A percentile compares a stretch with the other conserved stretches of the same genome.
These are phyloP conservation scores for Yponomeuta sedellus DNA, from an alignment of 2,888 invertebrate genomes.

Conservation along the genomic window DNA sequence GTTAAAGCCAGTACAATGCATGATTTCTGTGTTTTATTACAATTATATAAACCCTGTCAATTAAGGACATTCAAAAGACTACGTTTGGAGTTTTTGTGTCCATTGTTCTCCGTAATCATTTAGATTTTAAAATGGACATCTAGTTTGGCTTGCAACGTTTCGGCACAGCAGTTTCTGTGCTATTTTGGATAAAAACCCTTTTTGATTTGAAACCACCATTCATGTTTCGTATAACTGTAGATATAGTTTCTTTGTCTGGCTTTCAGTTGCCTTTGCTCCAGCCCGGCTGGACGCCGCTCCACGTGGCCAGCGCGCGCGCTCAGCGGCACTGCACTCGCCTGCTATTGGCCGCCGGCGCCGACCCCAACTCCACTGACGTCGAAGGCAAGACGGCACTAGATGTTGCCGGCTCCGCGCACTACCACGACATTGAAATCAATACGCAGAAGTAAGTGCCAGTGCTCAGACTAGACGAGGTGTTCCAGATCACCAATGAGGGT, in stretches of 20 bases:
- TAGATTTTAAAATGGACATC: no score
- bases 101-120: no score
- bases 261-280: slow-evolving; percentile 59
- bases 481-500: not conserved
- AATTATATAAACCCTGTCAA: no score
- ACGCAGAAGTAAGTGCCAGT: slow-evolving; percentile 23
- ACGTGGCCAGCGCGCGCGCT: slow-evolving; percentile 73
- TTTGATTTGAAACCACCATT: no score
- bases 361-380: slow-evolving; percentile 57
- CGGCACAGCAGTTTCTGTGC: no score
- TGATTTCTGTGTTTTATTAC: no score
- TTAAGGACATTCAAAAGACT: no score
- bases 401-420: slow-evolving; percentile 60
- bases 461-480: not conserved
- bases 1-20: no score
- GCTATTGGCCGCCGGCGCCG: slow-evolving; percentile 68
- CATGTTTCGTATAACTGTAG: no score
- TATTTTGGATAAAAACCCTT: no score
- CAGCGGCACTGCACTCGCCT: slow-evolving; percentile 64
- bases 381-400: slow-evolving; percentile 67
- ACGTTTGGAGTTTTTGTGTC: no score
- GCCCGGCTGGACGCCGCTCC: slow-evolving; percentile 77
- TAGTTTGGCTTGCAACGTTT: no score
- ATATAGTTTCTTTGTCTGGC: not conserved
- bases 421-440: slow-evolving; percentile 40